These are phyloP conservation scores for Danionella dracula DNA, from an alignment of 2,797 vertebrate genomes.

Conservation along the genomic window DNA sequence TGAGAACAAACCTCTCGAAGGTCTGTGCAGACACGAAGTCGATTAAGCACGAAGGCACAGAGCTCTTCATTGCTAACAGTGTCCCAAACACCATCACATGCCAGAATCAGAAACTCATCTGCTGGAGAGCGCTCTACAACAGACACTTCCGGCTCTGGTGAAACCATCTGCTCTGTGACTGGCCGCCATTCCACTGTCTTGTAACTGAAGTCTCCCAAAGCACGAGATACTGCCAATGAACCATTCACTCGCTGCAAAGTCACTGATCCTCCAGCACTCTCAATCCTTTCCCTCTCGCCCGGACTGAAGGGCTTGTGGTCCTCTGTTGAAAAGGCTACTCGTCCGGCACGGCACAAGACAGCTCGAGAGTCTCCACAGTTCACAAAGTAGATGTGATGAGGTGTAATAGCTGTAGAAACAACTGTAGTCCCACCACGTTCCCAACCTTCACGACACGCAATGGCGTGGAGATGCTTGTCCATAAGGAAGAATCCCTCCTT, in stretches of 20 bases:
- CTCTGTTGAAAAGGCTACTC: conserved; percentile 74
- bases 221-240: conserved; percentile 78
- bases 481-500: conserved; percentile 66
- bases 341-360: conserved; percentile 66
- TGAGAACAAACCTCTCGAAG: conserved; percentile 75
- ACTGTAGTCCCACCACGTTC: conserved; percentile 68
- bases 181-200: conserved; percentile 73
- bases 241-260: conserved; percentile 74
- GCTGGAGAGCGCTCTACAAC: conserved; percentile 66
- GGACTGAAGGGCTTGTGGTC: conserved; percentile 78
- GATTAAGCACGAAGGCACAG: conserved; percentile 71
- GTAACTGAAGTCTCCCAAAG: conserved; percentile 79
- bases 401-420: conserved; percentile 66
- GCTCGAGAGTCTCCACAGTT: conserved; percentile 76
- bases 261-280: conserved; percentile 73
- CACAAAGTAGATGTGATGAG: conserved; percentile 70
- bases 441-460: conserved; percentile 69
- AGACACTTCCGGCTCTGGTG: conserved; percentile 77
- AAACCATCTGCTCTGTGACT: conserved; percentile 73
- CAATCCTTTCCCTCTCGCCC: conserved; percentile 75
- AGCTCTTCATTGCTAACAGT: conserved; percentile 71
- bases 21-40: conserved; percentile 70
- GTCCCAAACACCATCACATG: conserved; percentile 82
- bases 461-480: conserved; percentile 66
- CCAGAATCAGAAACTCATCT: conserved; percentile 79